Percentiles rank a stretch among this genome's conserved stretches.
Conservation (phyloP, 2,888 invertebrate species). For the Andrena haemorrhoa region DNA sequence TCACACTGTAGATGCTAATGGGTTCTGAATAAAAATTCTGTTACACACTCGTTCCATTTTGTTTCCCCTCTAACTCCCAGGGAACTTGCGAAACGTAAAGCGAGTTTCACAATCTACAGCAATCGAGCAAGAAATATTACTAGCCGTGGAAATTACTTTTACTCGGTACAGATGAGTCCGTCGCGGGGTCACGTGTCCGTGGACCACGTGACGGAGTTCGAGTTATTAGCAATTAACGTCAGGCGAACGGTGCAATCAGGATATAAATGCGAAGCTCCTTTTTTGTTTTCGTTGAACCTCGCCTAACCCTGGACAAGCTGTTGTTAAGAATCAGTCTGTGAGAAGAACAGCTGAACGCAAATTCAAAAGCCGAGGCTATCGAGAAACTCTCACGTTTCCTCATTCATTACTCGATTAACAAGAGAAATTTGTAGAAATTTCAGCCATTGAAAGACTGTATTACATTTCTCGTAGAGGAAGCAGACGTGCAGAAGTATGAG, state of each 20-base stretch:
- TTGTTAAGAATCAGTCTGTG: not conserved
- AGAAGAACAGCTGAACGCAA: not conserved
- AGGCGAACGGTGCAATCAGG: too few relatives aligned
- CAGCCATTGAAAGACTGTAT: too few relatives aligned
- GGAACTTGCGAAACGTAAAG: conserved; percentile 46
- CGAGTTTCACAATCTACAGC: conserved; percentile 39
- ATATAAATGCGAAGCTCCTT: not conserved
- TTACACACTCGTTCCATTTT: conserved; percentile 36
- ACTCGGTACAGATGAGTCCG: conserved; percentile 18
- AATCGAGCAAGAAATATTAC: conserved; percentile 31
- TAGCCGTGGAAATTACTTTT: conserved; percentile 41
- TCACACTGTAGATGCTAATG: not conserved
- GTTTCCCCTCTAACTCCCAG: conserved; percentile 26
- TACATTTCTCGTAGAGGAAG: too few relatives aligned
- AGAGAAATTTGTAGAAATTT: too few relatives aligned
- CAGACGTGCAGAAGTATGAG: too few relatives aligned
- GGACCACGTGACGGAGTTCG: conserved; percentile 30
- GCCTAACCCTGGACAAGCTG: too few relatives aligned
- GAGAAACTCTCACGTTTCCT: too few relatives aligned
- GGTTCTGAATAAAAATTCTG: conserved; percentile 33
- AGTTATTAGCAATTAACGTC: conserved; percentile 23
- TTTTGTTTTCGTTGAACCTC: not conserved
- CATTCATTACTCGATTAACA: too few relatives aligned
- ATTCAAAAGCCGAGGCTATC: not conserved
- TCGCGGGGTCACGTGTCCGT: conserved; percentile 12